phyloP scores from a whole-genome alignment of 2,113 vertebrate genomes.

The Tachysurus vachellii region DNA sequence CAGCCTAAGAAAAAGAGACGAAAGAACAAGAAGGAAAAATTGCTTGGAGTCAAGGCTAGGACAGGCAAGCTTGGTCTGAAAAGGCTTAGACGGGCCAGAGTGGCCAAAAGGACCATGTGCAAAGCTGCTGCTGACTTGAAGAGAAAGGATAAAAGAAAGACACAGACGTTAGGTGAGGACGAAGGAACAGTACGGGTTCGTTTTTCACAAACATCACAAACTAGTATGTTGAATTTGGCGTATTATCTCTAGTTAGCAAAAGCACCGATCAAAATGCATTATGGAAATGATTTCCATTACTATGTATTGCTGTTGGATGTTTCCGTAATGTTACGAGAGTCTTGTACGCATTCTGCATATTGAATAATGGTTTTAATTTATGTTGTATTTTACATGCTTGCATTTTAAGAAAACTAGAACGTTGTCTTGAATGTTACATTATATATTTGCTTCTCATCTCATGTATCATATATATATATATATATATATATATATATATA shows the following conservation, averaged over 20 bases:
- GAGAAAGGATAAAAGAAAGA: constrained; percentile 84
- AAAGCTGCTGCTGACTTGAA: constrained; percentile 80
- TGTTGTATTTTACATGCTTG: not conserved
- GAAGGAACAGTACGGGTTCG: not conserved
- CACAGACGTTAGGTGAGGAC: constrained; percentile 84
- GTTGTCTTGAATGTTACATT: not conserved
- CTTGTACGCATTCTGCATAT: not conserved
- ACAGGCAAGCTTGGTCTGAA: constrained; percentile 74
- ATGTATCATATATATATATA: not conserved
- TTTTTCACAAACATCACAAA: not conserved
- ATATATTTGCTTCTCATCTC: not conserved
- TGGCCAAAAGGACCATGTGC: constrained; percentile 75
- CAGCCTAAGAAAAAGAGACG: constrained; percentile 84
- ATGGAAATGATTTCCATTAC: not conserved
- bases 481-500: too few species aligned
- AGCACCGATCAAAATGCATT: not conserved
- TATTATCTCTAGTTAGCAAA: not conserved
- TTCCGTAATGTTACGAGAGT: not conserved
- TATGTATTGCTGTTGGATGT: not conserved
- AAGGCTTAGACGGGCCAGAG: constrained; percentile 74
- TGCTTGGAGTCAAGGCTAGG: constrained; percentile 73
- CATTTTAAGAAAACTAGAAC: not conserved
- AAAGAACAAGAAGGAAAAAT: constrained; percentile 86
- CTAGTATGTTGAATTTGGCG: not conserved
- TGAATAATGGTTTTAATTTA: not conserved